Conservation (phyloP, 2,113 vertebrate species). For the Microtus ochrogaster region DNA sequence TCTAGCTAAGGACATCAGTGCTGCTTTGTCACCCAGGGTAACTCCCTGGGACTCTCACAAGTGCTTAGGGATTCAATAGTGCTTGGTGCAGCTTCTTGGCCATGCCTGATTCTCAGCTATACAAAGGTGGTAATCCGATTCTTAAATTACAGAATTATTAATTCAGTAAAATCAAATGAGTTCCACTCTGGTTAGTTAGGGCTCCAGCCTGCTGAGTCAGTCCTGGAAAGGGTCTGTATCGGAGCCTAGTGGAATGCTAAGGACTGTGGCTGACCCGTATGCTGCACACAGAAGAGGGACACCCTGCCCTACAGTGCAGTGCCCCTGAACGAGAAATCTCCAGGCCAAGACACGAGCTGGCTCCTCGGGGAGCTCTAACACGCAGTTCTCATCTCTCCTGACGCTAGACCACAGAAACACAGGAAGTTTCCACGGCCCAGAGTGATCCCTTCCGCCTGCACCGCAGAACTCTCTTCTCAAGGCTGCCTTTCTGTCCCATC, state of each 20-base stretch:
- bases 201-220: background rate
- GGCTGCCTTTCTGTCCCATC: background rate
- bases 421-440: background rate
- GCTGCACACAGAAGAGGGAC: background rate
- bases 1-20: constrained; percentile 3
- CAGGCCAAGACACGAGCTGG: background rate
- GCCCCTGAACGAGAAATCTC: constrained; percentile 53
- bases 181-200: background rate
- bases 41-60: background rate
- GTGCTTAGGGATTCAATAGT: background rate
- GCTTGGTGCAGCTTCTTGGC: background rate
- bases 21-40: background rate
- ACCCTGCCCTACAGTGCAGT: background rate
- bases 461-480: background rate
- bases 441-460: background rate
- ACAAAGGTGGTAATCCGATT: constrained; percentile 16
- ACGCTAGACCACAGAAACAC: background rate
- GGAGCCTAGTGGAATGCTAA: background rate
- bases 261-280: background rate
- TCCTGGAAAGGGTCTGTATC: background rate
- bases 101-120: background rate
- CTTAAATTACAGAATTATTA: background rate
- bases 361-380: background rate
- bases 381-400: background rate
- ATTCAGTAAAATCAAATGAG: constrained; percentile 3